Percentiles rank a stretch among this genome's conserved stretches.
phyloP scores from a whole-genome alignment of 1,140 invertebrate genomes.

The Papilio xuthus region DNA sequence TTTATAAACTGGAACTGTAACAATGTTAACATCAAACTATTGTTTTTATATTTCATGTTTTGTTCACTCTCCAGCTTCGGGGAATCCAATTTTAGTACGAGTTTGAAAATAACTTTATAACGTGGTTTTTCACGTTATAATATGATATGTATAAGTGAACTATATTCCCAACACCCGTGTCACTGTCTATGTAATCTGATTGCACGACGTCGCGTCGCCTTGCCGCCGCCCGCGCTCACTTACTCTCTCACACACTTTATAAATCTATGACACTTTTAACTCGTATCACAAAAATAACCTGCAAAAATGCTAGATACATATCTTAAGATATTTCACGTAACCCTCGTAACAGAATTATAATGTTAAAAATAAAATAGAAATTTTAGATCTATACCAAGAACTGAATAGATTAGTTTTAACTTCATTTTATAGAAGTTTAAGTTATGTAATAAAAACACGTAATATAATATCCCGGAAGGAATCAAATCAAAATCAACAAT shows the following conservation, averaged over 20 bases:
- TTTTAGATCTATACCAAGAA: no score
- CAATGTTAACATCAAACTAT: no score
- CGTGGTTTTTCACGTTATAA: background rate
- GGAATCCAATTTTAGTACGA: background rate
- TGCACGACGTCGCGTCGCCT: background rate
- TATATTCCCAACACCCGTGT: background rate
- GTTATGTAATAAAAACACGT: no score
- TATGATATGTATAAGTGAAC: background rate
- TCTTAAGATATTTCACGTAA: background rate
- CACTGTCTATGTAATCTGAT: slow-evolving; percentile 12
- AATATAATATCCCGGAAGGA: no score
- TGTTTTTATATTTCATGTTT: no score
- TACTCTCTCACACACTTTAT: no score
- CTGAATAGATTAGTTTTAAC: no score
- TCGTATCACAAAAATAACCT: background rate
- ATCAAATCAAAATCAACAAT: background rate
- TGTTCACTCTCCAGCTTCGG: background rate
- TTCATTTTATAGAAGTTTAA: no score
- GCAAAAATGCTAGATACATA: background rate
- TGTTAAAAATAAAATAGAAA: no score
- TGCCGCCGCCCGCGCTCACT: background rate
- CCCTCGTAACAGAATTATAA: no score
- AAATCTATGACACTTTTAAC: background rate
- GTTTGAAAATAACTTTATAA: slow-evolving; percentile 2
- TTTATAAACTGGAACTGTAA: no score